phyloP scores from a whole-genome alignment of 1,140 invertebrate species.

The Hyphantria cunea region DNA sequence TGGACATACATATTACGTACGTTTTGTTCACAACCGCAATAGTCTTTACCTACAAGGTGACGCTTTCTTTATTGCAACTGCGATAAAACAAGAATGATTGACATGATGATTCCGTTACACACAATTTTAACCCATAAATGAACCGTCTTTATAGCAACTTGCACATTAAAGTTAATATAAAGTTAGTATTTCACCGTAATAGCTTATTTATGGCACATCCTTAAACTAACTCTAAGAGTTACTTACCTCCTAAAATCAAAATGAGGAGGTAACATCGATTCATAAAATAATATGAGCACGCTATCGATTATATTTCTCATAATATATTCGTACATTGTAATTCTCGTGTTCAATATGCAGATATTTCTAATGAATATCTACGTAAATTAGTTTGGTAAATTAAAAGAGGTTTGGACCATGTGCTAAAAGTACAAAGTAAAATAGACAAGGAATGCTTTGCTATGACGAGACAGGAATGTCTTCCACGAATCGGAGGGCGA shows the following conservation, averaged over 20 bases:
- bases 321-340: too few relatives aligned
- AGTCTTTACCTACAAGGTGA: constrained; percentile 59
- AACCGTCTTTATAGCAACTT: constrained; percentile 35
- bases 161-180: too few relatives aligned
- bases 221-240: too few relatives aligned
- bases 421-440: constrained; percentile 17
- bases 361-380: too few relatives aligned
- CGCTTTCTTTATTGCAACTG: constrained; percentile 58
- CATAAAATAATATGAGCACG: too few relatives aligned
- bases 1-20: constrained; percentile 27
- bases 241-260: too few relatives aligned
- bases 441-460: constrained; percentile 25
- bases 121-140: constrained; percentile 52
- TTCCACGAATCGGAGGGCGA: constrained; percentile 54
- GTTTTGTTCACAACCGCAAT: constrained; percentile 25
- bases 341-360: too few relatives aligned
- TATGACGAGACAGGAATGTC: constrained; percentile 41
- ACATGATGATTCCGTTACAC: constrained; percentile 55
- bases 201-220: too few relatives aligned
- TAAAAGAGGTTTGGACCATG: neutral
- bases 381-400: too few relatives aligned
- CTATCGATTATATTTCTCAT: too few relatives aligned
- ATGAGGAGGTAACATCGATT: too few relatives aligned
- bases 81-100: constrained; percentile 68
- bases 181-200: too few relatives aligned